phyloP scores from a whole-genome alignment of 2,113 vertebrate genomes.

The Bostrychus sinensis region DNA sequence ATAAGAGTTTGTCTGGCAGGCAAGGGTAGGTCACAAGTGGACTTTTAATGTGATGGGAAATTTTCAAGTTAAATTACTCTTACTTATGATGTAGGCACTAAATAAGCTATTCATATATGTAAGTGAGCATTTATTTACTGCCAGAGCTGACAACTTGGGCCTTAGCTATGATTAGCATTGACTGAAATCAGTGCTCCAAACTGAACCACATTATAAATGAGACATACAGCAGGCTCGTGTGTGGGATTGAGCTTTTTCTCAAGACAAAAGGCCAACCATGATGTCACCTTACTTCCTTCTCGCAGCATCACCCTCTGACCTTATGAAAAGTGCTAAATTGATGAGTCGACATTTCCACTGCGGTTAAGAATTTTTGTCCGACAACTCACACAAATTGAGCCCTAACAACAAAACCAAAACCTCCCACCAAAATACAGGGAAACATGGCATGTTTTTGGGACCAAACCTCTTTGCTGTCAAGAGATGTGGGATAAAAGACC shows the following conservation, averaged over 20 bases:
- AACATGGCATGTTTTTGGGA: conserved; percentile 52
- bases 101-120: neutral
- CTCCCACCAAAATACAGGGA: conserved; percentile 40
- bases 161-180: conserved; percentile 24
- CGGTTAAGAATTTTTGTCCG: conserved; percentile 56
- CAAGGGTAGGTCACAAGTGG: neutral
- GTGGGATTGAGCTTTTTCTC: conserved; percentile 45
- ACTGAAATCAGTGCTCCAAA: conserved; percentile 31
- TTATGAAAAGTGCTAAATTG: conserved; percentile 58
- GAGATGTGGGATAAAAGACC: conserved; percentile 52
- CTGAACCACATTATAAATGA: conserved; percentile 42
- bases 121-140: neutral
- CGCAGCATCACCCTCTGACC: conserved; percentile 63
- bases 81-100: neutral
- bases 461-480: conserved; percentile 44
- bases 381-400: conserved; percentile 63
- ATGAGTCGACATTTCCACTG: conserved; percentile 73
- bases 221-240: conserved; percentile 19
- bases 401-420: conserved; percentile 57
- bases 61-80: neutral
- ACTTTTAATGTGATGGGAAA: neutral
- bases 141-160: neutral
- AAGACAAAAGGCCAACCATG: conserved; percentile 52
- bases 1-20: neutral
- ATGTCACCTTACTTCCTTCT: conserved; percentile 61